Evolutionary conservation across 2,888 invertebrate genomes (phyloP), one percentile per base, ranked within the genome.

Genomic region (Troides helena): DNA sequence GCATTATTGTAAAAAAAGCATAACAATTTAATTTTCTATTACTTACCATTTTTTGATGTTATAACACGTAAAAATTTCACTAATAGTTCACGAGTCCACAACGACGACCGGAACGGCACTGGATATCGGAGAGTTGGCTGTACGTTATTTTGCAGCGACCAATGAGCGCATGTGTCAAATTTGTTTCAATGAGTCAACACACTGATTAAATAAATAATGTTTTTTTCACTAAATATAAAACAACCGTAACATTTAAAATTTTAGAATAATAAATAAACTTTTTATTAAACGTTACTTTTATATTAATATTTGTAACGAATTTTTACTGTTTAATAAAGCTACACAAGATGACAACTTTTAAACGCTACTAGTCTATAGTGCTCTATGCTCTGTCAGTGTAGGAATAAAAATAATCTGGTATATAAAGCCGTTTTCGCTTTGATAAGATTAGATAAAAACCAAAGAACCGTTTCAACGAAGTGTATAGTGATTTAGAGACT

Each of bases 11-110:
- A 75, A 76, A 74, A 30, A 74, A 78, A 79, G 79, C 90, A 91
- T 89, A 88, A 82, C 72, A 85, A 86, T 84, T 87, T 83, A 84
- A 85, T 85, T 67, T 81, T 83, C 10, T 80, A 84, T 84, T 85
- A 93, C 92, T 93, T 92, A 93, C 93, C 93, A 93, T 93, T 92
- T 92, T 92, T 83, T 87, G 92, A 92, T 90, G 92, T 87, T 91
- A 91, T 66, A 75, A 85, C 88, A 91, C 90, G 91, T 89, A 91
- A 91, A 91, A 90, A 86, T 87, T 88, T 81, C 90, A 91, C 88
- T 87, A 91, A 89, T 87, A 87, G 80, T 90, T 89, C 90, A 90
- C 90, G 86, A 91, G 88, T 90, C 87, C 82, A 89, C 90, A 87
- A 89, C 88, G 90, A 87, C 90, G 86, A 92, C 92, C 92, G 91